Evolutionary conservation across 1,140 invertebrate species (phyloP).

Genomic region (Aculops lycopersici): DNA sequence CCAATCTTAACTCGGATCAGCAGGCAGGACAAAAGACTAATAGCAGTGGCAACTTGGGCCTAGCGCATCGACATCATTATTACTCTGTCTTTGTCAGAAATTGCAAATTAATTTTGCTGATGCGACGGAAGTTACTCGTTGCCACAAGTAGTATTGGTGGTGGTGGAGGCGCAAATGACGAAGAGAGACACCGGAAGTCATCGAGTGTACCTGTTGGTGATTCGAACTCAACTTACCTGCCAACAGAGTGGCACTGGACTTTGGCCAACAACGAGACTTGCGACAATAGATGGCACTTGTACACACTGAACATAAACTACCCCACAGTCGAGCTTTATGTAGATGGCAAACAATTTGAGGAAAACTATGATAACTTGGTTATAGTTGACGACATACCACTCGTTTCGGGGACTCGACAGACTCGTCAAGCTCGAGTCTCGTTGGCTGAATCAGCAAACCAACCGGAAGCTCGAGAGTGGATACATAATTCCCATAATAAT

Average conservation of each 20-base stretch:
- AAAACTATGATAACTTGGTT: conserved; percentile 56
- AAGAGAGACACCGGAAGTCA: too few relatives aligned
- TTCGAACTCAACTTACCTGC: conserved; percentile 81
- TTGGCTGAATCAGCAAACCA: too few relatives aligned
- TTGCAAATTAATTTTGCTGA: conserved; percentile 64
- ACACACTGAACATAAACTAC: conserved; percentile 57
- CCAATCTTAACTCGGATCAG: too few relatives aligned
- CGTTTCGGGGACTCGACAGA: conserved; percentile 51
- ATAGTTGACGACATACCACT: conserved; percentile 98
- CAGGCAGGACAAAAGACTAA: too few relatives aligned
- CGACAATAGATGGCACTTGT: conserved; percentile 95
- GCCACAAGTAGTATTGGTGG: conserved; percentile 6
- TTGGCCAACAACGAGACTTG: conserved; percentile 39
- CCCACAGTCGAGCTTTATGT: conserved; percentile 49
- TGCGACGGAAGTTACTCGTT: conserved; percentile 74
- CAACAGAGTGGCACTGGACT: conserved; percentile 62
- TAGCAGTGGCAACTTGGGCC: too few relatives aligned
- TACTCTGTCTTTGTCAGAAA: conserved; percentile 83
- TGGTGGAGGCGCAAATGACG: conserved; percentile 30
- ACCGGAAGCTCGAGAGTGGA: too few relatives aligned
- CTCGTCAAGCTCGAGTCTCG: too few relatives aligned
- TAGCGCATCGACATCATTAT: too few relatives aligned
- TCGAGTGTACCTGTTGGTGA: too few relatives aligned
- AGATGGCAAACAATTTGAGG: conserved; percentile 48
- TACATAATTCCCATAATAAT: too few relatives aligned